These are phyloP conservation scores for Glossophaga mutica DNA, from an alignment of 2,797 vertebrate genomes.

Conservation along the genomic window DNA sequence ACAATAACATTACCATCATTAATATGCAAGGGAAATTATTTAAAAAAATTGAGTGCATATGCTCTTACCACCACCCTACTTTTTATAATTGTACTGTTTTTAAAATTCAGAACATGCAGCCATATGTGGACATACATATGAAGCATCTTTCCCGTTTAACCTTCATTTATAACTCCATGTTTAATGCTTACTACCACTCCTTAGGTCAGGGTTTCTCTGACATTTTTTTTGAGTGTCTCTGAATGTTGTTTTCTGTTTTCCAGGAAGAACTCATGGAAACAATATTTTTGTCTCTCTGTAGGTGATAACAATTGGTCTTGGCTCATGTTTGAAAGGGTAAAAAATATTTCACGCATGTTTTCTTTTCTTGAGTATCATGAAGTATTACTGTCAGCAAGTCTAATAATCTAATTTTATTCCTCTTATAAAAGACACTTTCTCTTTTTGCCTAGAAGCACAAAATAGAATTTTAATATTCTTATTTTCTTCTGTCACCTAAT, in stretches of 20 bases:
- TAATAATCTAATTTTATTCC: background rate
- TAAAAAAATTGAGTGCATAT: background rate
- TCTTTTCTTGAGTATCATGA: background rate
- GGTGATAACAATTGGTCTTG: background rate
- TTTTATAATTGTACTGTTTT: background rate
- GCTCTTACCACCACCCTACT: background rate
- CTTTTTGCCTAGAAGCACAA: background rate
- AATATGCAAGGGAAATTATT: background rate
- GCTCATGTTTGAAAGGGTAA: background rate
- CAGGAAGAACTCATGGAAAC: background rate
- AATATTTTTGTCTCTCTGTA: background rate
- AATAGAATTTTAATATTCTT: background rate
- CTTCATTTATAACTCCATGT: background rate
- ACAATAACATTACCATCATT: background rate
- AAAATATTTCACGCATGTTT: background rate
- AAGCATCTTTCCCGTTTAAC: background rate
- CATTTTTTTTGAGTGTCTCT: background rate
- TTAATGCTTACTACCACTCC: background rate
- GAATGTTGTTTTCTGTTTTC: background rate
- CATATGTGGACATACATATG: background rate
- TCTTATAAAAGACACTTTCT: background rate
- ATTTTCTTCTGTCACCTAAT: background rate
- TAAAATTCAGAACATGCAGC: background rate
- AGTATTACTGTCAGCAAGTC: background rate
- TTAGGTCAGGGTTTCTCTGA: background rate